Evolutionary conservation across 1,140 invertebrate species (phyloP).

Genomic region (Aphaenogaster rudis): DNA sequence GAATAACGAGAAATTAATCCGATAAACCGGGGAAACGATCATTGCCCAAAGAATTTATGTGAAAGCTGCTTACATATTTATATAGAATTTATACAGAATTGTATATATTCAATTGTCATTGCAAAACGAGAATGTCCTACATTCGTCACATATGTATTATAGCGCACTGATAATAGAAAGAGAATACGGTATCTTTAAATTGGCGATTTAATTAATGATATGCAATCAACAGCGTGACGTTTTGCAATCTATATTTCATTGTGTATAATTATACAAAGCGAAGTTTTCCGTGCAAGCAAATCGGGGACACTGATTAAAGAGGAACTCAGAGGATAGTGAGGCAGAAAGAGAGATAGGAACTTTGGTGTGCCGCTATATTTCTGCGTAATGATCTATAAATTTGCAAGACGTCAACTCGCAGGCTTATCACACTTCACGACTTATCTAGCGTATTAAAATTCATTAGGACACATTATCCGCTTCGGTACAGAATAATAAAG

Average conservation of each 20-base stretch:
- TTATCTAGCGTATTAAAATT: constrained; percentile 62
- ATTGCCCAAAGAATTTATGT: background rate
- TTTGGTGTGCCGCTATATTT: constrained; percentile 49
- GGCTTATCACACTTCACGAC: constrained; percentile 55
- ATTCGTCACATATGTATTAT: background rate
- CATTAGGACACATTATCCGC: constrained; percentile 44
- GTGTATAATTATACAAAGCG: constrained; percentile 16
- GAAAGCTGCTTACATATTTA: constrained; percentile 22
- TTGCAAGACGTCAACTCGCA: constrained; percentile 53
- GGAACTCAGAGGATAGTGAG: constrained; percentile 47
- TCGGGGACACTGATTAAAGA: constrained; percentile 43
- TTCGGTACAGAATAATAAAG: constrained; percentile 50
- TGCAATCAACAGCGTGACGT: background rate
- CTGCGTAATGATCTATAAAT: constrained; percentile 68
- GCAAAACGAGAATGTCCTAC: background rate
- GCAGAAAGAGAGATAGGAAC: constrained; percentile 43
- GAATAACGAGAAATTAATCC: constrained; percentile 45
- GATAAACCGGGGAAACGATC: constrained; percentile 26
- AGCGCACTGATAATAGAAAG: background rate
- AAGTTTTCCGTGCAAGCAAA: constrained; percentile 4
- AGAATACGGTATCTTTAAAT: background rate
- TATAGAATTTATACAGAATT: background rate
- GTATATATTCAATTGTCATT: constrained; percentile 1
- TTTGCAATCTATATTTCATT: constrained; percentile 3
- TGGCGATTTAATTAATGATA: constrained; percentile 3